These are phyloP conservation scores for Pardalotus punctatus DNA, from an alignment of 2,113 vertebrate species.

Conservation along the genomic window DNA sequence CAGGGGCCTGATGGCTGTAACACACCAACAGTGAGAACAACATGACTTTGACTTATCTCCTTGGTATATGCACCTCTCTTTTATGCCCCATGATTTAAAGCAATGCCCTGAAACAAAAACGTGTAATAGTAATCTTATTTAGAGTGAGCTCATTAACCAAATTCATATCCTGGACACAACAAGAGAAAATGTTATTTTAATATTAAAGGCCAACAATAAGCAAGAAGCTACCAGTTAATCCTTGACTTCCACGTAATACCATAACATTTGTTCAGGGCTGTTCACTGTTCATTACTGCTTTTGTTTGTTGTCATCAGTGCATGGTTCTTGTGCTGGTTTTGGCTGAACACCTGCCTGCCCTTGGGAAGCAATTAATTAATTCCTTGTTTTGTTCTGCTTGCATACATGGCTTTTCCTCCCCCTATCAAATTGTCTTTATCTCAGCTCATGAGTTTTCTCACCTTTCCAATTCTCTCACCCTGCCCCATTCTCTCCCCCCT, in stretches of 20 bases:
- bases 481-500: neutral
- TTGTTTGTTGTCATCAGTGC: neutral
- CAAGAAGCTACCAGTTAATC: neutral
- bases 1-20: neutral
- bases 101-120: fast-evolving
- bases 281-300: neutral
- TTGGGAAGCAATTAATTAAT: neutral
- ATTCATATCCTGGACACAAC: neutral
- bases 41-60: neutral
- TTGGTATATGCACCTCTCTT: neutral
- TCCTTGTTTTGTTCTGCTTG: neutral
- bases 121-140: neutral
- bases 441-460: neutral
- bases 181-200: neutral
- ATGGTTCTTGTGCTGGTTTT: neutral
- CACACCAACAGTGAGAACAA: neutral
- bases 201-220: neutral
- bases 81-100: neutral
- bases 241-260: neutral
- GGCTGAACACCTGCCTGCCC: neutral
- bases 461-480: neutral
- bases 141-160: neutral
- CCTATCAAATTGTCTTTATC: neutral
- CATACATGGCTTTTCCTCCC: neutral
- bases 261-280: neutral